These are phyloP conservation scores for Rhodinocichla rosea DNA, from an alignment of 2,113 vertebrate genomes.

Conservation along the genomic window DNA sequence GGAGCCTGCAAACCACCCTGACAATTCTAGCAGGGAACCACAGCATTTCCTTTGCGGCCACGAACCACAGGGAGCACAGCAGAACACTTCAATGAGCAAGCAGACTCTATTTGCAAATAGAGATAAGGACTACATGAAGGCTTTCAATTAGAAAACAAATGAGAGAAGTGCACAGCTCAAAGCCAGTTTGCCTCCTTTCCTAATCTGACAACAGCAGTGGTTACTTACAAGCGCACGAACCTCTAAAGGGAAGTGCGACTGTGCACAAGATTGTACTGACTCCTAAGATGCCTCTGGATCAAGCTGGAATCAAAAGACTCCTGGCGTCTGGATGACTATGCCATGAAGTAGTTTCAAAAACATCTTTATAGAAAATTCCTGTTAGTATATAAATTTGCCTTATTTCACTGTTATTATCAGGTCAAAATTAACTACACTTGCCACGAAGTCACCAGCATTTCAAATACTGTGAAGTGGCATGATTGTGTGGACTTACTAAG, in stretches of 20 bases:
- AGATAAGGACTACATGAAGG: neutral
- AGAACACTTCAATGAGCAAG: neutral
- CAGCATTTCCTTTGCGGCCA: neutral
- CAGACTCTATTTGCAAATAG: neutral
- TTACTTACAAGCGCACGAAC: neutral
- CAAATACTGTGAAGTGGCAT: neutral
- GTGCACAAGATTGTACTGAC: fast-evolving
- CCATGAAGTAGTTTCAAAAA: neutral
- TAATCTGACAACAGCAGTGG: neutral
- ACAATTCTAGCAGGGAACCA: neutral
- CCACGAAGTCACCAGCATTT: neutral
- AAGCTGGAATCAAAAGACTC: neutral
- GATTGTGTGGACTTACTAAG: neutral
- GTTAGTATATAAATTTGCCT: neutral
- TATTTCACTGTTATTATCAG: neutral
- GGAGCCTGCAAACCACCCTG: neutral
- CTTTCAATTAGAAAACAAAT: neutral
- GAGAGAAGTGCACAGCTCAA: neutral
- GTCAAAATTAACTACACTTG: neutral
- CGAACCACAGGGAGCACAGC: neutral
- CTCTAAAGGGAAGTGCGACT: neutral
- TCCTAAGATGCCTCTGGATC: neutral
- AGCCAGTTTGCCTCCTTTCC: neutral
- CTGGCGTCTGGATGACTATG: neutral
- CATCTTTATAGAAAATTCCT: neutral